Conservation (phyloP, 2,888 invertebrate genomes). For the Myathropa florea region DNA sequence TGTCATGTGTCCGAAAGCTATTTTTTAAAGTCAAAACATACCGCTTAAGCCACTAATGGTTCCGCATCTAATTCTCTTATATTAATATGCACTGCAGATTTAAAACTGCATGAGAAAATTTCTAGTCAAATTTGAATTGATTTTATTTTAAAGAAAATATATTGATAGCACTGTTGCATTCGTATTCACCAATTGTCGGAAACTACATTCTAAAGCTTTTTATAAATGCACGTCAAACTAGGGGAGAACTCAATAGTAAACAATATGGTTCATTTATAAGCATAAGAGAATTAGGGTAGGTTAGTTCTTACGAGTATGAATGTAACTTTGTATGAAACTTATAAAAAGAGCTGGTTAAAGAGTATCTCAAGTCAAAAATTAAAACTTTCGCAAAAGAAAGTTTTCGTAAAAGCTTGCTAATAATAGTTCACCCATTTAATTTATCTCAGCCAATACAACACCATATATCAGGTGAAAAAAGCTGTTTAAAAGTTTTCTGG, state of each 20-base stretch:
- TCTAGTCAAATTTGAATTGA: background rate
- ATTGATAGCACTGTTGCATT: slow-evolving; percentile 39
- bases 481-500: too few species aligned
- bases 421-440: too few species aligned
- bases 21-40: slow-evolving; percentile 46
- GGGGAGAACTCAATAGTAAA: slow-evolving; percentile 3
- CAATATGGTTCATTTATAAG: background rate
- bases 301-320: slow-evolving; percentile 9
- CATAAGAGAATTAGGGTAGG: slow-evolving; percentile 53
- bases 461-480: too few species aligned
- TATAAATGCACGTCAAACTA: background rate
- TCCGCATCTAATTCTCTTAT: slow-evolving; percentile 49
- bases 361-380: too few species aligned
- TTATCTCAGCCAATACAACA: too few species aligned
- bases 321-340: background rate
- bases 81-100: slow-evolving; percentile 7
- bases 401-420: too few species aligned
- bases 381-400: too few species aligned
- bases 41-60: slow-evolving; percentile 29
- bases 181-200: background rate
- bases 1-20: slow-evolving; percentile 55
- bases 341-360: background rate
- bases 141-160: slow-evolving; percentile 8
- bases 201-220: slow-evolving; percentile 38
- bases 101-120: slow-evolving; percentile 9